Base-by-base conservation (phyloP, 2,113 vertebrate genomes). In the Myiagra hebetior region DNA sequence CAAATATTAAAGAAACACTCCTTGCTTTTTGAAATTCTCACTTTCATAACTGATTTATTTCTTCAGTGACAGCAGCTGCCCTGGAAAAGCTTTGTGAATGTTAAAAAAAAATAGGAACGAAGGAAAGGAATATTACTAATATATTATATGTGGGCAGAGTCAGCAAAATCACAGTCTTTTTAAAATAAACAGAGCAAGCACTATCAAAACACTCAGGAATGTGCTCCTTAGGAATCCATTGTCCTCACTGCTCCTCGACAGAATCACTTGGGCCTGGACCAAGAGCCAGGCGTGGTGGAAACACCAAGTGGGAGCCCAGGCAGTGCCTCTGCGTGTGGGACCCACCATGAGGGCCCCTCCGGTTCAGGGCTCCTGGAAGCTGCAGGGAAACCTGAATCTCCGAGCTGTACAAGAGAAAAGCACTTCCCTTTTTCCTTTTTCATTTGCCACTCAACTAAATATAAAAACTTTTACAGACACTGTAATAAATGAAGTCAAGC, bases 1-100 rank as follows among this genome's bases (percentile, higher is more conserved):
- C 86, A 97, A 97, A 97, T 83, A 98, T 97, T 98, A 93, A 98
- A 97, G 94, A 94, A 97, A 85, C 89, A 20, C 72, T 86, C 74
- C 44, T n/a, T 41, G 85, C 86, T 74, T 80, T 77, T 17, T 80
- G 56, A 81, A 95, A 89, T 78, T 88, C 79, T 87, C 91, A 79
- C 62, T 84, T 96, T 91, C 87, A 42, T 83, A 83, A 93, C 55
- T 70, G 75, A 96, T 94, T 95, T 79, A 92, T 68, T 76, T 83
- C 90, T 56, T 70, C 80, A 62, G 65, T 22, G 77, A 89, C 72
- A 60, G 81, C 78, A 82, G 85, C 69, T 92, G 67, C 84, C 91
- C 74, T 55, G 46, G n/a, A 72, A 95, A 89, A 89, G 55, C 73
- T 87, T 85, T 92, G 39, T 52, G 75, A 95, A 94, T 9, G 53